Evolutionary conservation across 1,140 invertebrate genomes (phyloP).

Genomic region (Pristionchus pacificus): DNA sequence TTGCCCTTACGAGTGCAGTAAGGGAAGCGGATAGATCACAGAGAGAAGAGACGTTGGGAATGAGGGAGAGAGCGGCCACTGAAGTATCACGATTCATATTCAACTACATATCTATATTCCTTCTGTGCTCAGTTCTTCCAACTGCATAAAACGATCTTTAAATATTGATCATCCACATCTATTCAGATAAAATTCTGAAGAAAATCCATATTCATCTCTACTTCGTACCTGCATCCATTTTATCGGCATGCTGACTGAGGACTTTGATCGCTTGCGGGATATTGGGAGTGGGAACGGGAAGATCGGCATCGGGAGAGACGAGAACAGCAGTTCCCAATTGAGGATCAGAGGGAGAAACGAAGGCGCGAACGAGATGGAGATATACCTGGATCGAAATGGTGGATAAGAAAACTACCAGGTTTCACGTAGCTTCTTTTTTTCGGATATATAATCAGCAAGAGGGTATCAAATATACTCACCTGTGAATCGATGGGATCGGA

Average conservation of each 20-base stretch:
- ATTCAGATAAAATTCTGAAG: too few species aligned
- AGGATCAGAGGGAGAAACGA: conserved; percentile 11
- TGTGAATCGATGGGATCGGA: conserved; percentile 24
- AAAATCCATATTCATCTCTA: too few species aligned
- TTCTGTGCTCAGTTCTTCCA: too few species aligned
- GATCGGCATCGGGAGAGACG: not conserved
- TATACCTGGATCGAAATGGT: conserved; percentile 15
- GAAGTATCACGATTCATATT: too few species aligned
- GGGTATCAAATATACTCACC: not conserved
- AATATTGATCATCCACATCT: too few species aligned
- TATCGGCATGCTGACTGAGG: conserved; percentile 14
- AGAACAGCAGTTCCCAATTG: not conserved
- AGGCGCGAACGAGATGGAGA: conserved; percentile 17
- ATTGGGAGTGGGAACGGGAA: conserved; percentile 7
- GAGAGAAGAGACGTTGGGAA: conserved; percentile 2
- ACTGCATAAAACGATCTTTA: too few species aligned
- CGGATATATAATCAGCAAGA: not conserved
- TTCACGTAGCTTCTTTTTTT: not conserved
- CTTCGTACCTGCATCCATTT: conserved; percentile 8
- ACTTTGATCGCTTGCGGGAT: conserved; percentile 9
- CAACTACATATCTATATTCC: too few species aligned
- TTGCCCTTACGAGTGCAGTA: conserved; percentile 14
- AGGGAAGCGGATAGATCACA: conserved; percentile 9
- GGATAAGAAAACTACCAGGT: not conserved
- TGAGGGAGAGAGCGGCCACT: conserved; percentile 6